These are phyloP conservation scores for Laticauda laticaudata DNA, from an alignment of 2,113 vertebrate species.

Conservation along the genomic window DNA sequence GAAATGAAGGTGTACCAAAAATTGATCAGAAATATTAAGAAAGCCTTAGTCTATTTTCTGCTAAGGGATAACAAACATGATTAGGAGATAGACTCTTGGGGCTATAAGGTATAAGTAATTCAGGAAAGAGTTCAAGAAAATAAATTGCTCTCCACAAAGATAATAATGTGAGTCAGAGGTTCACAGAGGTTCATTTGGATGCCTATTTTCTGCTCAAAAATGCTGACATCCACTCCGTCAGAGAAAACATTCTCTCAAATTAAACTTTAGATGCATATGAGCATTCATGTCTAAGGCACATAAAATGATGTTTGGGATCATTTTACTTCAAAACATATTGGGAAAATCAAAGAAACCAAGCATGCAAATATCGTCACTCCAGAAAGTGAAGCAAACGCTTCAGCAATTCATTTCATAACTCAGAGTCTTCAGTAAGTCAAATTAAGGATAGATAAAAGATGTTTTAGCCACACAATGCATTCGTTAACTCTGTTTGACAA, in stretches of 20 bases:
- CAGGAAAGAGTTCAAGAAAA: not conserved
- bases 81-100: conserved; percentile 17
- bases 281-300: not conserved
- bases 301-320: not conserved
- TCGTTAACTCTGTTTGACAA: not conserved
- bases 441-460: not conserved
- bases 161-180: conserved; percentile 9
- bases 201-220: not conserved
- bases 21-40: not conserved
- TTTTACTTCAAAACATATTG: not conserved
- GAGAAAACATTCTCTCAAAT: not conserved
- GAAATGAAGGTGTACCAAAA: not conserved
- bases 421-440: not conserved
- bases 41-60: not conserved
- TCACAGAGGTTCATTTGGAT: not conserved
- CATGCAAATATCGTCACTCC: not conserved
- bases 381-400: not conserved
- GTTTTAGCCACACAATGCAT: not conserved
- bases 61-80: conserved; percentile 18
- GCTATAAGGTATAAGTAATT: conserved; percentile 16
- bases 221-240: not conserved
- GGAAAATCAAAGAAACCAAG: not conserved
- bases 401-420: not conserved
- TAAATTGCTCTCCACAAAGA: conserved; percentile 24
- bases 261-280: not conserved